Base-by-base conservation (phyloP, 2,888 invertebrate species). In the Ormyrus rosae region DNA sequence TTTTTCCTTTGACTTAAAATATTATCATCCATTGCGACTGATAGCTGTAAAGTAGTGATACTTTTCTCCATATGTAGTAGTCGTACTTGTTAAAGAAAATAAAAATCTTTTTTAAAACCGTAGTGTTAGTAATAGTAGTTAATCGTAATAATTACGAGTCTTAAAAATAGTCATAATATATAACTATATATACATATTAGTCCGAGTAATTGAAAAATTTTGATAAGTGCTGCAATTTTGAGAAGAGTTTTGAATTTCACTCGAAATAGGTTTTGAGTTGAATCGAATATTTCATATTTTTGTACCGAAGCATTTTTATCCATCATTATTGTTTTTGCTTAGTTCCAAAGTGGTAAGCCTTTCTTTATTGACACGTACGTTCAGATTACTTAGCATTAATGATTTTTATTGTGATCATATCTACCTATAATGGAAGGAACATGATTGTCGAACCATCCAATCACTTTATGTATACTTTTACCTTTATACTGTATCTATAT, bases 381-480 rank as follows among this genome's bases (percentile, higher is more conserved):
- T 34, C 34, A 34, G 34, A 34, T 34, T 34, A 34, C 34, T 34
- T 51, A 67, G 48, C 50, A 7, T 34, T 11, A 48, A 19, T 64
- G 56, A 69, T 34, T 34, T 34, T 34, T 34, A 34, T 34, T 34
- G 34, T 60, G 69, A 74, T 60, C n/a, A 73, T 34, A 34, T 34
- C 34, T 34, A 34, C 34, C 34, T 34, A 34, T 58, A 72, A 58
- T 81, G 71, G 78, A 81, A 81, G 81, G 81, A 81, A 81, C 81
- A 81, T 78, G 78, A 81, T 78, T 81, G 81, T 81, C 81, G 78
- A 78, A 70, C 58, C 60, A 70, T 64, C 13, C 19, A 70, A 51
- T 67, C 6, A 11, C 11, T 55, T 55, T 69, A 55, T 69, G 10
- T 58, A n/a, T n/a, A 6, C 6, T 11, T n/a, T 11, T 58, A 58